Evolutionary conservation across 2,113 vertebrate genomes (phyloP), one percentile per base, ranked within the genome.

Genomic region (Motacilla tschutschensis): DNA sequence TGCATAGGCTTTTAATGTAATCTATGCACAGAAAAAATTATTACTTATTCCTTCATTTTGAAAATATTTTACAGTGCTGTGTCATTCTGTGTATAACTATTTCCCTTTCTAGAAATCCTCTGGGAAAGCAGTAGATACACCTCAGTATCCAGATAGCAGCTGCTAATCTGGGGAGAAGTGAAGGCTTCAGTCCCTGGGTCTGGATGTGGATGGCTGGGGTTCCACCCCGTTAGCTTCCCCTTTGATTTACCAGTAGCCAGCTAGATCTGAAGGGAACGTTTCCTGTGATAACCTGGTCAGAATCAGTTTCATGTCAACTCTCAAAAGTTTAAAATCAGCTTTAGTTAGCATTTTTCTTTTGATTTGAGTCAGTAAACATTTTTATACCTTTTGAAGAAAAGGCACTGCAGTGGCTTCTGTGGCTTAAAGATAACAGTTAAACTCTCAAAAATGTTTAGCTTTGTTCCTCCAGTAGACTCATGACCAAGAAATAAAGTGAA

Each of bases 1-100:
- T 83, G 20, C 33, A 38, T 57, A 43, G 26, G 83, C 62, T 92
- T 92, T 87, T 79, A 84, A 74, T 47, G 44, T 82, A 51, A 82
- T 87, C 57, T 93, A 55, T 63, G 25, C 44, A 64, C 22, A 53
- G 69, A 58, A 87, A 89, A 87, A 73, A 73, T 44, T 54, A 36
- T 74, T 84, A 11, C 67, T 69, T 92, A 36, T 33, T 77, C 36
- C 29, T 51, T 47, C 28, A 63, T 73, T 65, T 53, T 73, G 33
- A 82, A 75, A 79, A 58, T 74, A 83, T 44, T 89, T 79, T 79
- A 18, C 46, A 53, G 48, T 71, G 40, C 58, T 85, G 5, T 58
- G 31, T 75, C 5, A 0, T 86, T 88, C 24, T 62, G 12, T 77
- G 31, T 29, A 38, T 8, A 1, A 28, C 75, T 82, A 0, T 46